Evolutionary conservation across 2,888 invertebrate species (phyloP), one percentile per base, ranked within the genome.

Genomic region (Drosophila subsilvestris): DNA sequence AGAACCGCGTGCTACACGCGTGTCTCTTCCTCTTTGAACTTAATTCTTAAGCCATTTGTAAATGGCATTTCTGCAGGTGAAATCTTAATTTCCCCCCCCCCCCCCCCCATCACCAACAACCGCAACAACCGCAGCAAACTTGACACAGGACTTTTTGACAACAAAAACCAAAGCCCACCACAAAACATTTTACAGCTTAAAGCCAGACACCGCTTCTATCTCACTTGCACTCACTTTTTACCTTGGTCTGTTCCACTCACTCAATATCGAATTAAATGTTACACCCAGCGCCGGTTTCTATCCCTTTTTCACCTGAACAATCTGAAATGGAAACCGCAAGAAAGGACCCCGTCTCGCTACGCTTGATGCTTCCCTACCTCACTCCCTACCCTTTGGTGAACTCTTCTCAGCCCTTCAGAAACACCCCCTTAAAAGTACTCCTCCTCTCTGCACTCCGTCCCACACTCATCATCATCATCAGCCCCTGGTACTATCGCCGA

Each of bases 221-320:
- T 17, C 50, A 27, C 12, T 37, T n/a, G 17, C 27, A 60, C 72
- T 50, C 43, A 49, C 67, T 56, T 57, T 50, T 47, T 50, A 17
- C 22, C 18, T 5, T n/a, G 10, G 37, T 27, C 50, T 44, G n/a
- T 44, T 20, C 20, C 27, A 61, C 73, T 50, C 44, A 49, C 57
- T 56, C 56, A 68, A 67, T 68, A 68, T 68, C 68, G 20, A 67
- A 67, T 68, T 68, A 67, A 68, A 57, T 57, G 57, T 57, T 49
- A 68, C 37, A 14, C 37, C 14, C 37, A 14, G 6, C 37, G 37
- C 14, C 7, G 7, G 37, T 14, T n/a, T 37, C 6, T 37, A 37
- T 43, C 54, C 37, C 4, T 62, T 74, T 67, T 70, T 5, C 80
- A 80, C 80, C 78, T 80, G 77, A 70, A 63, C 69, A 67, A 74